Conservation (phyloP, 2,797 vertebrate species). For the Melanotaenia nigrans region DNA sequence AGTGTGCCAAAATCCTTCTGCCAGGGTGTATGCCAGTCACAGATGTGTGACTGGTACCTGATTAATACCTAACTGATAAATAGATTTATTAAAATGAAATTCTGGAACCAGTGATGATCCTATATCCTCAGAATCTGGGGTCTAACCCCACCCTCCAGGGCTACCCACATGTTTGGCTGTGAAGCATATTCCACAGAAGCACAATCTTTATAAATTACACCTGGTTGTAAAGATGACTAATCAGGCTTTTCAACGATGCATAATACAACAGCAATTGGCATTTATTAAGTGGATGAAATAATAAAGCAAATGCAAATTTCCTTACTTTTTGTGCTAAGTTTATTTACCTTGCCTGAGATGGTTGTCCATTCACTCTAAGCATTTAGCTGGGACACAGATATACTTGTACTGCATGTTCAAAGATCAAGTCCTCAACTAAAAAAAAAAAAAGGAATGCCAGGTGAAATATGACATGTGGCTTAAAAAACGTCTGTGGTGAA, state of each 20-base stretch:
- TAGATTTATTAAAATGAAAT: not conserved
- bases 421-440: not conserved
- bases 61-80: not conserved
- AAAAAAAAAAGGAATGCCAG: not conserved
- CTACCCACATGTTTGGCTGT: not conserved
- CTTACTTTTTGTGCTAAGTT: not conserved
- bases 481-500: slow-evolving; percentile 16
- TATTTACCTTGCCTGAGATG: not conserved
- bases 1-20: not conserved
- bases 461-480: slow-evolving; percentile 8
- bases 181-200: not conserved
- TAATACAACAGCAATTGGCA: not conserved
- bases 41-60: not conserved
- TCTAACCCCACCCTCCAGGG: not conserved
- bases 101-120: not conserved
- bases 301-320: too few species aligned
- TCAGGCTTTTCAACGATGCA: not conserved
- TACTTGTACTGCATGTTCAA: not conserved
- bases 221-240: not conserved
- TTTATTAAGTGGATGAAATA: not conserved
- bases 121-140: not conserved
- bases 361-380: not conserved
- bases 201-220: not conserved
- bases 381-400: not conserved
- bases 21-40: not conserved